phyloP scores from a whole-genome alignment of 2,113 vertebrate genomes.

The Phyllostomus discolor region DNA sequence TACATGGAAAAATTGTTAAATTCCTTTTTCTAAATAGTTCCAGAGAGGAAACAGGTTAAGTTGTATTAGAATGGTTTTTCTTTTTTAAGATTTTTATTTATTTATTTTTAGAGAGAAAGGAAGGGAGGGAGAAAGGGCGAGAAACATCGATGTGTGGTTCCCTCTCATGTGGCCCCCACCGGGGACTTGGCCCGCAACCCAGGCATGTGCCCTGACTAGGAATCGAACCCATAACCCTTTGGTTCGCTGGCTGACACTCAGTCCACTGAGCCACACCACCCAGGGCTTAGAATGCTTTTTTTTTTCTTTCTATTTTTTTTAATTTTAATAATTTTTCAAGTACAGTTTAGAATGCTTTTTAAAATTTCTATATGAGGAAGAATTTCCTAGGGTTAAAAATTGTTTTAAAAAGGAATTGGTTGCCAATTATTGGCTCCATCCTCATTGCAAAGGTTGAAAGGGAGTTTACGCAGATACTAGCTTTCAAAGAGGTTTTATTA shows the following conservation, averaged over 20 bases:
- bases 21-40: neutral
- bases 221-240: too few relatives aligned
- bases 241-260: too few relatives aligned
- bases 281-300: neutral
- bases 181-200: too few relatives aligned
- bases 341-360: neutral
- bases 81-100: too few relatives aligned
- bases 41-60: neutral
- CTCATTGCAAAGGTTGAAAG: neutral
- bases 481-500: neutral
- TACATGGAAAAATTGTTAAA: neutral
- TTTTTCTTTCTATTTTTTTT: too few relatives aligned
- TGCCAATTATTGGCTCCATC: neutral
- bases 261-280: too few relatives aligned
- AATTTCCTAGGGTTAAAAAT: neutral
- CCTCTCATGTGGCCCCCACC: too few relatives aligned
- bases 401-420: slow-evolving; percentile 11
- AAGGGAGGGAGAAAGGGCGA: too few relatives aligned
- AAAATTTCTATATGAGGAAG: neutral
- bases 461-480: neutral
- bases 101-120: too few relatives aligned
- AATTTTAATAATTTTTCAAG: too few relatives aligned
- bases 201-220: too few relatives aligned
- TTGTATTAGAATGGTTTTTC: neutral
- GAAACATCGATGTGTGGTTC: too few relatives aligned